phyloP scores from a whole-genome alignment of 2,888 invertebrate genomes.

The Tholera decimalis region DNA sequence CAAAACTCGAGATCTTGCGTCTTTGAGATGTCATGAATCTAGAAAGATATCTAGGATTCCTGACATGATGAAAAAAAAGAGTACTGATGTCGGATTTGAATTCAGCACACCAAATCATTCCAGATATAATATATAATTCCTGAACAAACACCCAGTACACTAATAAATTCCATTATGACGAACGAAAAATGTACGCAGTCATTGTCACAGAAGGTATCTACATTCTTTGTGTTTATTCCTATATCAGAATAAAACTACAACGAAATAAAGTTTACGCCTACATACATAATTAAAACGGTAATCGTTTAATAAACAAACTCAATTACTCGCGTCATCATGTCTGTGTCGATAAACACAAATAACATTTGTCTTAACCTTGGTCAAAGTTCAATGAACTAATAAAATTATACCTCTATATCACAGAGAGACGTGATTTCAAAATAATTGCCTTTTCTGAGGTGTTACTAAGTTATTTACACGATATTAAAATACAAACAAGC shows the following conservation, averaged over 20 bases:
- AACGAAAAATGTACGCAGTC: conserved; percentile 1
- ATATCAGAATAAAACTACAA: background rate
- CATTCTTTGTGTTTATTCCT: conserved; percentile 7
- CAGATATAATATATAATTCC: too few relatives aligned
- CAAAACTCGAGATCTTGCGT: too few relatives aligned
- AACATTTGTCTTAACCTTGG: conserved; percentile 21
- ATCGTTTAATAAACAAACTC: background rate
- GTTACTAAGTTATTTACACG: too few relatives aligned
- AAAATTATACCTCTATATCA: background rate
- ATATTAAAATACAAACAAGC: too few relatives aligned
- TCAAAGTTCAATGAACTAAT: conserved; percentile 35
- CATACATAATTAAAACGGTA: conserved; percentile 16
- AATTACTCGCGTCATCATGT: conserved; percentile 35
- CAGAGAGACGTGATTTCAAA: too few relatives aligned
- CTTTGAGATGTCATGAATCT: too few relatives aligned
- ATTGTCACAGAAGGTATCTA: conserved; percentile 15
- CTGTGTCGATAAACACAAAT: conserved; percentile 16
- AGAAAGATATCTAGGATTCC: too few relatives aligned
- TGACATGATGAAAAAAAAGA: too few relatives aligned
- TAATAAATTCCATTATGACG: background rate
- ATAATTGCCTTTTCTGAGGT: too few relatives aligned
- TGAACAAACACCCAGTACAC: too few relatives aligned
- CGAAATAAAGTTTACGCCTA: conserved; percentile 11
- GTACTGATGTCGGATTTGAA: too few relatives aligned
- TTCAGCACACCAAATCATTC: too few relatives aligned